Conservation (phyloP, 2,113 vertebrate genomes). For the Phainopepla nitens region DNA sequence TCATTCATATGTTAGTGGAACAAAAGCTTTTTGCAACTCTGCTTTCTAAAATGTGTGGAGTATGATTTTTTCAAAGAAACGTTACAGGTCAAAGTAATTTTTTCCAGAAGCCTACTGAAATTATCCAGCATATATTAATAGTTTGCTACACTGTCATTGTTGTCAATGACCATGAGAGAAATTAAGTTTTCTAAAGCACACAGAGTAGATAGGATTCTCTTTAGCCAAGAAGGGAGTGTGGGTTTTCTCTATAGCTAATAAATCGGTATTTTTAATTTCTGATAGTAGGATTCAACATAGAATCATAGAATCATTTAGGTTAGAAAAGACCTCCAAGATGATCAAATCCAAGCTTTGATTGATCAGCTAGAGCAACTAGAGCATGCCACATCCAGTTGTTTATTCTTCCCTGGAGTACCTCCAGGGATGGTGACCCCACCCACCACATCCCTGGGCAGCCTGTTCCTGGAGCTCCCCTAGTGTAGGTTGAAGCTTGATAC, state of each 20-base stretch:
- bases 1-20: neutral
- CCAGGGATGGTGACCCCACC: neutral
- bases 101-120: neutral
- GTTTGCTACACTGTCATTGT: neutral
- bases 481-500: no score
- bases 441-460: neutral
- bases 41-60: neutral
- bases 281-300: neutral
- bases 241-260: neutral
- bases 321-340: neutral
- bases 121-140: neutral
- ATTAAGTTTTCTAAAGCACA: neutral
- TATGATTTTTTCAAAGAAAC: neutral
- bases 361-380: neutral
- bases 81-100: neutral
- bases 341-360: neutral
- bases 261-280: neutral
- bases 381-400: neutral
- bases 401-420: neutral
- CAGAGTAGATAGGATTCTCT: neutral
- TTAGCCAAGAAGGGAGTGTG: neutral
- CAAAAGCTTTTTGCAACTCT: neutral
- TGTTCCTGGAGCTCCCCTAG: neutral
- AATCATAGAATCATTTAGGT: neutral
- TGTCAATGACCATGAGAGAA: neutral